Conservation (phyloP, 2,113 vertebrate genomes). For the Fukomys damarensis region DNA sequence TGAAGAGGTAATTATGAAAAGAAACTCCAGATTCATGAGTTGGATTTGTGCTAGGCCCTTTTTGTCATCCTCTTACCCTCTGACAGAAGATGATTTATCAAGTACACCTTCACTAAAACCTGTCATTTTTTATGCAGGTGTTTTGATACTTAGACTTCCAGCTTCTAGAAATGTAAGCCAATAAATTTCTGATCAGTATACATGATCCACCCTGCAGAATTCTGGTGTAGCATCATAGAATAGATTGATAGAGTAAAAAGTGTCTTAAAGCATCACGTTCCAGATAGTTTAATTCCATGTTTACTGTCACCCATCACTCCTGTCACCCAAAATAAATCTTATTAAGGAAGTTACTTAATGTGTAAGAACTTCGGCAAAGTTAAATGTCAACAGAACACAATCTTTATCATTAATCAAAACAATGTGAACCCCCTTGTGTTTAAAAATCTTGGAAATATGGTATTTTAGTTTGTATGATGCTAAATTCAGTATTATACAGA, state of each 20-base stretch:
- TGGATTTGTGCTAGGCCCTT: too few species aligned
- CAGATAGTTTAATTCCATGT: neutral
- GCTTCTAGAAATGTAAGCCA: neutral
- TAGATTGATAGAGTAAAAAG: neutral
- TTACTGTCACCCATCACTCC: neutral
- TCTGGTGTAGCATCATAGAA: neutral
- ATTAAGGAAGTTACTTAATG: neutral
- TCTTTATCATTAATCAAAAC: too few species aligned
- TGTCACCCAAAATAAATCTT: neutral
- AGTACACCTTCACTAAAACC: neutral
- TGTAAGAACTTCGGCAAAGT: neutral
- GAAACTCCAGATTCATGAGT: neutral
- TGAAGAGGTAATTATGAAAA: fast-evolving
- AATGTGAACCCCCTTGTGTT: too few species aligned
- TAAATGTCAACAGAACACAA: neutral
- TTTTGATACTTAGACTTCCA: neutral
- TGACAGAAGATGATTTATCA: neutral
- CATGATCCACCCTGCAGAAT: neutral
- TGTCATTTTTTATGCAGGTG: neutral
- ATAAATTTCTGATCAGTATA: neutral
- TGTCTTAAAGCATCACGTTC: neutral
- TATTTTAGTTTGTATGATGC: neutral
- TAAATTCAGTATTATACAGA: neutral
- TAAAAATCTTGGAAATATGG: neutral
- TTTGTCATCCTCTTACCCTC: neutral